Percentiles rank a stretch among this genome's conserved stretches.
Evolutionary conservation across 1,140 invertebrate genomes (phyloP).

Genomic region (Cyclargus thomasi): DNA sequence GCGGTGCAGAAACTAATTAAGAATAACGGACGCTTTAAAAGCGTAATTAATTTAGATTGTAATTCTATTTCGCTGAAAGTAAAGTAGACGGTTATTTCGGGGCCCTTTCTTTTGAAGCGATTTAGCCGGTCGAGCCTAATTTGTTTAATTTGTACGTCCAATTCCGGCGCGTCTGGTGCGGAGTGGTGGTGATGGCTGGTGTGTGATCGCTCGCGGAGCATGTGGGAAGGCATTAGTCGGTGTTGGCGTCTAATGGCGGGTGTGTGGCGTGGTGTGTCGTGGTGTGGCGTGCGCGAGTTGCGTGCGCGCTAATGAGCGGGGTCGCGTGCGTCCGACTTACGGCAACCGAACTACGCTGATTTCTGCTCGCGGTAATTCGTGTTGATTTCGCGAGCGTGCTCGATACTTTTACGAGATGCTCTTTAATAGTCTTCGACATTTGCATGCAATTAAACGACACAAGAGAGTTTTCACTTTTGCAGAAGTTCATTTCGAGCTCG

Average conservation of each 20-base stretch:
- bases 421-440: not conserved
- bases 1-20: conserved; percentile 76
- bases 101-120: conserved; percentile 71
- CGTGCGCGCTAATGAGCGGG: conserved; percentile 64
- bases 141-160: conserved; percentile 68
- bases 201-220: conserved; percentile 26
- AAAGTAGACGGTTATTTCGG: conserved; percentile 74
- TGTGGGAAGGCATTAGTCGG: conserved; percentile 49
- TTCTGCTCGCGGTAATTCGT: conserved; percentile 36
- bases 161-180: conserved; percentile 9
- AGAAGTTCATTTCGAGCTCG: too few species aligned
- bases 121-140: conserved; percentile 69
- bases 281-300: conserved; percentile 45
- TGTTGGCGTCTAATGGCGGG: conserved; percentile 49
- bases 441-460: conserved; percentile 25
- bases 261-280: conserved; percentile 41
- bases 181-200: not conserved
- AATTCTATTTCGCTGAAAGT: conserved; percentile 74
- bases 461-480: not conserved
- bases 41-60: conserved; percentile 76
- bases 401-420: not conserved
- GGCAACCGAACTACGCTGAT: conserved; percentile 44
- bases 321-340: conserved; percentile 60
- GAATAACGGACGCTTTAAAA: conserved; percentile 76
- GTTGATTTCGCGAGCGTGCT: conserved; percentile 40